Base-by-base conservation (phyloP, 2,888 invertebrate species). In the Pandemis corylana region DNA sequence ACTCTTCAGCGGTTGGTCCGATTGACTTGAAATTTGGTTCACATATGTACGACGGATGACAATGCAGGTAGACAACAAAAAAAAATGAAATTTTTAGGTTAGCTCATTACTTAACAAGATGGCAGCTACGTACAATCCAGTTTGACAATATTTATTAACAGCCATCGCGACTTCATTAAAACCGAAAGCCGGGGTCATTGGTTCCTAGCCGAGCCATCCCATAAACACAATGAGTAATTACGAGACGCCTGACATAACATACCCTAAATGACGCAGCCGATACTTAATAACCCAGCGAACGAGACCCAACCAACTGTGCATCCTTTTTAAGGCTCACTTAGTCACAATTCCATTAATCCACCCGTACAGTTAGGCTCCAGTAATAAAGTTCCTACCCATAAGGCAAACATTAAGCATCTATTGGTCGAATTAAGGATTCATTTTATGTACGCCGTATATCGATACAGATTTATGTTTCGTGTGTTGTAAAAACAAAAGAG, bases 311-410 rank as follows among this genome's bases (percentile, higher is more conserved):
- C 44, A 72, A 75, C 67, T 72, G 72, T 51, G 44, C 75, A 75
- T 77, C 75, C 77, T 75, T 75, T 69, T 77, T 72, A 77, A 75
- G 71, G 56, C 59, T 15, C 66, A 68, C 69, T 73, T 73, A 70
- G 76, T 73, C 76, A 76, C 72, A 69, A 70, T 72, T 70, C 75
- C 77, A 75, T 77, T 75, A 75, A 69, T 65, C 62, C 70, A 36
- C 65, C 63, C 66, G 49, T 28, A 56, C 73, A 56, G 66, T 59
- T 51, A 64, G 36, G 28, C 74, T 44, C n/a, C 64, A 10, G 49
- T 75, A 77, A 75, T 75, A 72, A 74, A 74, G 70, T 70, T 66
- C 66, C 67, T 62, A 71, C 44, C 12, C 67, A 71, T 63, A 75
- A 44, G 75, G 75, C 20, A 62, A n/a, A 44, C 49, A 53, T 53